Evolutionary conservation across 1,140 invertebrate species (phyloP).

Genomic region (Drosophila biarmipes): DNA sequence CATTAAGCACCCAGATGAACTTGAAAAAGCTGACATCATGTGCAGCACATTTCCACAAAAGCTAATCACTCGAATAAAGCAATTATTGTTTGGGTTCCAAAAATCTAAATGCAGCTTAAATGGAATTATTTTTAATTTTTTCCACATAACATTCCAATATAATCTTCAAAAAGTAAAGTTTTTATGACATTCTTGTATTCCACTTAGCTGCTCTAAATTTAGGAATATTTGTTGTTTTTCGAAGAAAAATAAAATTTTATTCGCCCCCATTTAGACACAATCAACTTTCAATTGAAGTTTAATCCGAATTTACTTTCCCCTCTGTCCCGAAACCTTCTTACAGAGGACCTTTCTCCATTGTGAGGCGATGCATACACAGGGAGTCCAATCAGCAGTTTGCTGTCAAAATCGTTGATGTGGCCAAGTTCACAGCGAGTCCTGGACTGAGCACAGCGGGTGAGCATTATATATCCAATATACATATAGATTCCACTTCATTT

Average conservation of each 20-base stretch:
- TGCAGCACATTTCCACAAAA: background rate
- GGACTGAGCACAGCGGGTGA: conserved; percentile 97
- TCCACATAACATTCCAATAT: background rate
- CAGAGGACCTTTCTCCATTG: conserved; percentile 99
- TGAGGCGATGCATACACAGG: conserved; percentile 97
- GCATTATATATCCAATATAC: conserved; percentile 39
- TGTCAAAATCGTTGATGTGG: conserved; percentile 99
- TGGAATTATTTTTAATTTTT: no score
- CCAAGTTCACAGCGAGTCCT: conserved; percentile 97
- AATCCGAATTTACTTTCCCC: conserved; percentile 12
- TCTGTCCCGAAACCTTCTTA: conserved; percentile 85
- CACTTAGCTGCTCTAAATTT: background rate
- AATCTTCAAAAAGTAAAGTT: background rate
- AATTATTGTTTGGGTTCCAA: background rate
- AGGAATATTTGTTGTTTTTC: background rate
- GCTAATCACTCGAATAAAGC: background rate
- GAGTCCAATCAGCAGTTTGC: conserved; percentile 98
- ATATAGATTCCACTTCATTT: background rate
- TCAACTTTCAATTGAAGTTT: conserved; percentile 48
- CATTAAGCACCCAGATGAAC: background rate
- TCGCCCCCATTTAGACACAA: conserved; percentile 31
- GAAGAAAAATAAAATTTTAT: conserved; percentile 33
- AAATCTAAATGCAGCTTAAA: background rate
- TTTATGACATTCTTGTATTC: background rate
- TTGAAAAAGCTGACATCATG: background rate